Percentiles rank a stretch among this genome's conserved stretches.
Evolutionary conservation across 2,888 invertebrate species (phyloP).

Genomic region (Trissolcus japonicus): DNA sequence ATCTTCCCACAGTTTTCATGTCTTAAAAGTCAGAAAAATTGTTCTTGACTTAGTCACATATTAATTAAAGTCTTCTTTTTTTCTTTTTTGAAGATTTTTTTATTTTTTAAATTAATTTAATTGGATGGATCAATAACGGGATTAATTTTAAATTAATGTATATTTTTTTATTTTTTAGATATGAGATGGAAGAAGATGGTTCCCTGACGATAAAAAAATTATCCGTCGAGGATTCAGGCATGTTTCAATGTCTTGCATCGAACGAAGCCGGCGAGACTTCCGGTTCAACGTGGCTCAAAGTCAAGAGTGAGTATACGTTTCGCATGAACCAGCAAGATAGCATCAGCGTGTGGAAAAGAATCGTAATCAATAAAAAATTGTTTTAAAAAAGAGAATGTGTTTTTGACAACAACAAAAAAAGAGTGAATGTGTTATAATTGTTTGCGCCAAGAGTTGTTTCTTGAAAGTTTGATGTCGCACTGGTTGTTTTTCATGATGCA

Average conservation of each 20-base stretch:
- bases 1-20: no score
- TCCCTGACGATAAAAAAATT: slow-evolving; percentile 88
- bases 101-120: no score
- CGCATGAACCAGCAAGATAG: slow-evolving; percentile 34
- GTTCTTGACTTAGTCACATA: no score
- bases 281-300: slow-evolving; percentile 93
- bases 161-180: slow-evolving; percentile 77
- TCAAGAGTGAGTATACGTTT: slow-evolving; percentile 88
- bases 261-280: slow-evolving; percentile 95
- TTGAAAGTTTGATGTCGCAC: slow-evolving; percentile 20
- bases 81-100: no score
- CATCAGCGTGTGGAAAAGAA: slow-evolving; percentile 27
- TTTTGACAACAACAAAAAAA: slow-evolving; percentile 9
- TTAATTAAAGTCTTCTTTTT: no score
- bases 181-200: slow-evolving; percentile 88
- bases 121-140: no score
- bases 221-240: slow-evolving; percentile 90
- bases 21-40: no score
- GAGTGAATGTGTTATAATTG: background rate
- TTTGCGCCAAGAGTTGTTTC: background rate
- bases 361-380: slow-evolving; percentile 27
- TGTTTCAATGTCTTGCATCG: slow-evolving; percentile 95
- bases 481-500: slow-evolving; percentile 62
- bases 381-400: slow-evolving; percentile 5
- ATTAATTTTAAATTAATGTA: no score